Percentiles rank a stretch among this genome's conserved stretches.
Evolutionary conservation across 2,113 vertebrate species (phyloP).

Genomic region (Synodontis membranacea): DNA sequence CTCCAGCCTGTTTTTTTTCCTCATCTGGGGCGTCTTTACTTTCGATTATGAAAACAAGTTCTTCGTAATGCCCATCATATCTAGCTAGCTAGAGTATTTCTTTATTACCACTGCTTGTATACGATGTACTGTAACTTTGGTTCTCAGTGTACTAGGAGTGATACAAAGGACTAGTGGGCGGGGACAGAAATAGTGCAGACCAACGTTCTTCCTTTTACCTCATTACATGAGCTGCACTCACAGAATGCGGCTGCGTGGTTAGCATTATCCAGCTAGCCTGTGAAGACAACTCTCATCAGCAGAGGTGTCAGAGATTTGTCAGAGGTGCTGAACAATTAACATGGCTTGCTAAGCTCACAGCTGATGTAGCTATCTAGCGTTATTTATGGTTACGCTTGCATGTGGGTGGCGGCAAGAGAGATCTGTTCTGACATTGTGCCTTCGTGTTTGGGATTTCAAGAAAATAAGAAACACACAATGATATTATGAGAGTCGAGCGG

Average conservation of each 20-base stretch:
- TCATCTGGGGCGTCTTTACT: background rate
- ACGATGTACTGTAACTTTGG: background rate
- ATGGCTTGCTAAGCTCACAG: background rate
- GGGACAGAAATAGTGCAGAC: background rate
- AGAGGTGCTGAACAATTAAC: background rate
- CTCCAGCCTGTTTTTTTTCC: background rate
- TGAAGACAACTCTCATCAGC: background rate
- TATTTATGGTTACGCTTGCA: background rate
- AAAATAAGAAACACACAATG: background rate
- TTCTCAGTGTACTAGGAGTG: background rate
- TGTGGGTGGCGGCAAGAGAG: background rate
- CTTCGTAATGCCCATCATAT: background rate
- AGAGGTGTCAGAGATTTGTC: background rate
- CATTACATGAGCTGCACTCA: background rate
- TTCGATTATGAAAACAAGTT: background rate
- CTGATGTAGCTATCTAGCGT: background rate
- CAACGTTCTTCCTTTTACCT: background rate
- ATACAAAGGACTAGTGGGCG: background rate
- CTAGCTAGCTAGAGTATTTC: background rate
- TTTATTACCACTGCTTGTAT: background rate
- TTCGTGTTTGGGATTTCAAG: background rate
- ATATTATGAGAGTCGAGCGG: background rate
- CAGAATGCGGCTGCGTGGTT: background rate
- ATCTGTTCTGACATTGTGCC: background rate
- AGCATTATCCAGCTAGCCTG: background rate